These are phyloP conservation scores for Epizoanthus stellaris DNA, from an alignment of 92 coral and sea anemone species.

Conservation along the genomic window DNA sequence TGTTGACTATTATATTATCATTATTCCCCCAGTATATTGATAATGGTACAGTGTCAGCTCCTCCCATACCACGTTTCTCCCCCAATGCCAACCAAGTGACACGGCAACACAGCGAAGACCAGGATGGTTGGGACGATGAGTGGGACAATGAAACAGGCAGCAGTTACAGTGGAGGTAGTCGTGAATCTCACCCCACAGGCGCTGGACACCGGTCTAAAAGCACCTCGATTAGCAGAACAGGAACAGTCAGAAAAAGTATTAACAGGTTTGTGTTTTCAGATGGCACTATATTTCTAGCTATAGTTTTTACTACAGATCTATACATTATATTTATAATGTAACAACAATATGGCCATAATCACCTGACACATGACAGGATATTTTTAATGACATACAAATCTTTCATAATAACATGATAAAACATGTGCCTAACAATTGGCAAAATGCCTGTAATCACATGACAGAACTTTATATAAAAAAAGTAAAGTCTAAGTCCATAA, in stretches of 20 bases:
- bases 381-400: too few species aligned
- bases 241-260: conserved; percentile 93
- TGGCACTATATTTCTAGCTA: neutral
- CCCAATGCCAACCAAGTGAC: conserved; percentile 4
- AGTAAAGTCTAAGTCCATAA: too few species aligned
- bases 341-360: too few species aligned
- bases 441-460: too few species aligned
- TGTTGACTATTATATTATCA: neutral
- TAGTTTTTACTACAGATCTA: too few species aligned
- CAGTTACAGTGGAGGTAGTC: conserved; percentile 84
- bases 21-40: conserved; percentile 16
- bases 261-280: conserved; percentile 70
- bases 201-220: conserved; percentile 69
- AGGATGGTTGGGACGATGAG: conserved; percentile 83
- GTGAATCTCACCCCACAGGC: conserved; percentile 51
- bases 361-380: too few species aligned
- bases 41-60: conserved; percentile 17
- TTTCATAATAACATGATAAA: too few species aligned
- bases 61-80: conserved; percentile 18
- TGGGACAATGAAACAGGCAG: conserved; percentile 85
- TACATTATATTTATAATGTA: too few species aligned
- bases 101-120: conserved; percentile 45
- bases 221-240: conserved; percentile 74
- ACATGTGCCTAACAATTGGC: too few species aligned
- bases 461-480: too few species aligned